A percentile compares a stretch with the other conserved stretches of the same genome.
Conservation (phyloP, 23 tunicate genomes). For the Aplidium turbinatum region DNA sequence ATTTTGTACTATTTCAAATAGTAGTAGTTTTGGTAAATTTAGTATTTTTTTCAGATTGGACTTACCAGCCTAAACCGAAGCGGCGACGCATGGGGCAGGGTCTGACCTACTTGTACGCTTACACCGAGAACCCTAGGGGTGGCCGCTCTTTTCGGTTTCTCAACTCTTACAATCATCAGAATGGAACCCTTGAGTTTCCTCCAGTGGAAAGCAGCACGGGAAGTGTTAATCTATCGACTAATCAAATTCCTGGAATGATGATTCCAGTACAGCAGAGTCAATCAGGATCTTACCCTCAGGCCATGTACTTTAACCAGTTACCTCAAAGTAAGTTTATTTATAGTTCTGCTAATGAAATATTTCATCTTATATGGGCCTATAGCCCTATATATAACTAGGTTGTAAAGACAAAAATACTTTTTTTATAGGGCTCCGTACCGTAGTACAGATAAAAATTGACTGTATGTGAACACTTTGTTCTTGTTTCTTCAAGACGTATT, state of each 20-base stretch:
- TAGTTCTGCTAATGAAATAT: no score
- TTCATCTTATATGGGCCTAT: no score
- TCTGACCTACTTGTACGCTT: constrained; percentile 64
- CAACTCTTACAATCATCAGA: constrained; percentile 48
- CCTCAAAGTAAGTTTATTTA: no score
- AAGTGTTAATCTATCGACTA: constrained; percentile 4
- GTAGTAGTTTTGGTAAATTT: no score
- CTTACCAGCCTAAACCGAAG: constrained; percentile 78
- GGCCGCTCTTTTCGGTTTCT: constrained; percentile 61
- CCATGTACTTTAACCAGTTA: constrained; percentile 45
- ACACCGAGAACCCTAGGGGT: constrained; percentile 77
- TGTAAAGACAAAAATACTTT: no score
- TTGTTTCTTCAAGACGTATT: no score
- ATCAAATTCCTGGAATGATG: constrained; percentile 19
- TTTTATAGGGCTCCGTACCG: no score
- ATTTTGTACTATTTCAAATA: no score
- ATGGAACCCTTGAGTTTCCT: constrained; percentile 42
- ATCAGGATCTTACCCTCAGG: constrained; percentile 19
- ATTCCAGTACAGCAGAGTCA: constrained; percentile 46
- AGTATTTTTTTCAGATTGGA: constrained; percentile 74
- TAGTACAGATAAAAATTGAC: no score
- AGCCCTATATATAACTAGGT: no score
- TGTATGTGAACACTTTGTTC: no score
- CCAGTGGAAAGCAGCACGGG: constrained; percentile 18
- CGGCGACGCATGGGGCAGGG: constrained; percentile 62